Evolutionary conservation across 2,113 vertebrate genomes (phyloP).

Genomic region (Tichodroma muraria): DNA sequence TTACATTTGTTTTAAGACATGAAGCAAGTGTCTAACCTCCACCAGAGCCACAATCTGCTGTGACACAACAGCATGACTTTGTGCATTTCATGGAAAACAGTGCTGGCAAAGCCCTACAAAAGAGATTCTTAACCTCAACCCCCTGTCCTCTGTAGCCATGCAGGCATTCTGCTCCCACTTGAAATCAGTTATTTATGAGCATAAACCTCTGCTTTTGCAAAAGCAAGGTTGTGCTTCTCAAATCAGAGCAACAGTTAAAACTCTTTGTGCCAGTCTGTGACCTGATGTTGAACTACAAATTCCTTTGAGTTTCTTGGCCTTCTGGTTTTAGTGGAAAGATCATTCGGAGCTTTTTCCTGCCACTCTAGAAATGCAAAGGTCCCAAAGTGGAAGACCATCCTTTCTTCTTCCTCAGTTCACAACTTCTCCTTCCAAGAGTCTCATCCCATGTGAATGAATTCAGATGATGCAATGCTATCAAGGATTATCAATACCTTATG

Average conservation of each 20-base stretch:
- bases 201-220: background rate
- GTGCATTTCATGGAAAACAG: background rate
- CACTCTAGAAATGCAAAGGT: background rate
- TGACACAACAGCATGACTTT: background rate
- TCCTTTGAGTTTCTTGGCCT: background rate
- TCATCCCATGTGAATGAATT: background rate
- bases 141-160: background rate
- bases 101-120: background rate
- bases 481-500: background rate
- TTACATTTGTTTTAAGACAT: background rate
- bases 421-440: background rate
- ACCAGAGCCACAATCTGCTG: background rate
- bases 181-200: background rate
- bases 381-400: background rate
- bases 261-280: background rate
- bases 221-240: background rate
- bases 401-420: background rate
- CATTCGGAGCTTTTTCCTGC: background rate
- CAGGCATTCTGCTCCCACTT: background rate
- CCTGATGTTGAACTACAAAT: background rate
- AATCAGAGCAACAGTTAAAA: background rate
- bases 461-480: background rate
- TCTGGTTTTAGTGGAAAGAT: background rate
- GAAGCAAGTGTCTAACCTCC: background rate
- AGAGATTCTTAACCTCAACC: background rate